Evolutionary conservation across 2,797 vertebrate species (phyloP), one percentile per base, ranked within the genome.

Genomic region (Tinamus major): DNA sequence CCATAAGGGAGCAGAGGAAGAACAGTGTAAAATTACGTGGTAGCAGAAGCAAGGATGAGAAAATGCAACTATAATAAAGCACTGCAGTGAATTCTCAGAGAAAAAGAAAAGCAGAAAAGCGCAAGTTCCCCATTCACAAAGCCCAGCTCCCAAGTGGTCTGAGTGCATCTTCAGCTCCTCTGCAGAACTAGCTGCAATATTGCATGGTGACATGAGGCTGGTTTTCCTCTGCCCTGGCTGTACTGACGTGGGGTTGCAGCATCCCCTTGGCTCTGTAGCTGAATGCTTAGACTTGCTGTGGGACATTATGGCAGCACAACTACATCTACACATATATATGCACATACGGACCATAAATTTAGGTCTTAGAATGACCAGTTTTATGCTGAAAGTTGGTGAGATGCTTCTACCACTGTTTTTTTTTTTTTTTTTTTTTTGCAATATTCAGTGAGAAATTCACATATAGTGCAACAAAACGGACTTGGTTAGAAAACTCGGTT

Each of bases 361-460:
- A 56, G 49, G 10, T 37, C 44, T 78, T 74, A n/a, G 16, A 37
- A 62, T 26, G 41, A 20, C 2, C 0, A 69, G 21, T 13, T 44
- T 81, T 41, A 26, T 49, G 29, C 12, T 33, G 33, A 70, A 84
- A 86, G 10, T 26, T 6, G 26, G 1, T 68, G 27, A 71, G n/a
- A 37, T 61, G 5, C 71, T 87, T 89, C 27, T 23, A 77, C 5
- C 1, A 13, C 0, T 0, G 20, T 46, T 46, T 18, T 0, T 59
- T 91, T 48, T 48, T 48, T 21, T 0, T 0, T 48, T 23, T 21
- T 48, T 48, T 21, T 0, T 0, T 48, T 23, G 10, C 41, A 85
- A 1, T 77, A 53, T 71, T 86, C 37, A 41, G 48, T 55, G 41
- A 69, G 31, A 88, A 72, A 8, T 26, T 27, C 5, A 24, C 2